Percentiles rank a stretch among this genome's conserved stretches.
Evolutionary conservation across 2,113 vertebrate species (phyloP).

Genomic region (Chaetodon trifascialis): DNA sequence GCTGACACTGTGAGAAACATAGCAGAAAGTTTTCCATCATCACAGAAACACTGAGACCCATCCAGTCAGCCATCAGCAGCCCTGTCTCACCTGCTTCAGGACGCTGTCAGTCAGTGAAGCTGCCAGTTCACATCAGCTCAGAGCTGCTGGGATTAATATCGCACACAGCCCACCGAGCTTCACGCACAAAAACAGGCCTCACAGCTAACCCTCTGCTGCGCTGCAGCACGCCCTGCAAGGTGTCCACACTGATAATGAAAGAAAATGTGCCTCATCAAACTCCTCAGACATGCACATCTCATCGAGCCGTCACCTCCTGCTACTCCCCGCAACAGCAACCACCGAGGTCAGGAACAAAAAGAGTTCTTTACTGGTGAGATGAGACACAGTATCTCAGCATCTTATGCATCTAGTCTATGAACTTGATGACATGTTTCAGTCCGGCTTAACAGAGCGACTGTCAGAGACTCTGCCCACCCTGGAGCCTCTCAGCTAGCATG

Average conservation of each 20-base stretch:
- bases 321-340: neutral
- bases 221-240: neutral
- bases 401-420: neutral
- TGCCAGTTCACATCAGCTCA: slow-evolving; percentile 4
- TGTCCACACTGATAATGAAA: neutral
- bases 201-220: neutral
- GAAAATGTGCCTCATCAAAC: neutral
- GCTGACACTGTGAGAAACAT: neutral
- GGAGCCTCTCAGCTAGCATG: too few species aligned
- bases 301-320: neutral
- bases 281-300: neutral
- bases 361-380: neutral
- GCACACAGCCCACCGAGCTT: neutral
- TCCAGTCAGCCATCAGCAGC: neutral
- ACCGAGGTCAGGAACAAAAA: neutral
- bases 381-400: neutral
- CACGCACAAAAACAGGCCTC: neutral
- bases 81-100: neutral
- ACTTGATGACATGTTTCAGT: too few species aligned
- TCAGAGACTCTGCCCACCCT: too few species aligned
- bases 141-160: slow-evolving; percentile 15
- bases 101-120: slow-evolving; percentile 21
- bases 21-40: neutral
- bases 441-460: too few species aligned
- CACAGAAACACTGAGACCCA: neutral